phyloP scores from a whole-genome alignment of 2,797 vertebrate genomes.

The Lagocephalus sceleratus region DNA sequence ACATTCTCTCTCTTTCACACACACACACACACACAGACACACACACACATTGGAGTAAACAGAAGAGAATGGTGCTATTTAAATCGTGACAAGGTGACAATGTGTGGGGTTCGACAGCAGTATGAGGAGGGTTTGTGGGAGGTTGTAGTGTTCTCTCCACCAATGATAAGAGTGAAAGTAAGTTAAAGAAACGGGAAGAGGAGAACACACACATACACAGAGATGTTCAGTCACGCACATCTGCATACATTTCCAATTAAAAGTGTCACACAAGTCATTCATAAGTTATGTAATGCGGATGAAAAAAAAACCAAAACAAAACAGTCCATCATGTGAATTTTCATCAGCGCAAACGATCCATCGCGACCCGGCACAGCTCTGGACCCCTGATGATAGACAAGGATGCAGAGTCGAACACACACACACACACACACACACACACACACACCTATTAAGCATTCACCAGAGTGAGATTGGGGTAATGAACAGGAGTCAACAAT shows the following conservation, averaged over 20 bases:
- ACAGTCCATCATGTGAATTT: conserved; percentile 45
- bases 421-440: conserved; percentile 19
- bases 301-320: conserved; percentile 33
- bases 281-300: conserved; percentile 52
- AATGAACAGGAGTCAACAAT: conserved; percentile 78
- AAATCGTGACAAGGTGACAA: conserved; percentile 59
- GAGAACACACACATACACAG: conserved; percentile 12
- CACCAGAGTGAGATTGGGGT: conserved; percentile 65
- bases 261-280: conserved; percentile 45
- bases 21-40: conserved; percentile 3
- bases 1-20: conserved; percentile 18
- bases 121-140: conserved; percentile 58
- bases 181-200: conserved; percentile 1
- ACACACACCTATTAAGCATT: conserved; percentile 69
- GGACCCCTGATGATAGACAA: conserved; percentile 42
- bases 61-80: conserved; percentile 45
- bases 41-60: conserved; percentile 33
- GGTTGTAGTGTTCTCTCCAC: conserved; percentile 53
- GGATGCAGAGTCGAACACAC: conserved; percentile 30
- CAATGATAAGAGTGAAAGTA: conserved; percentile 62
- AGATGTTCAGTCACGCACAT: conserved; percentile 34
- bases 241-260: conserved; percentile 54
- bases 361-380: conserved; percentile 33
- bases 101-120: conserved; percentile 68
- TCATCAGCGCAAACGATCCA: conserved; percentile 47